phyloP scores from a whole-genome alignment of 2,113 vertebrate genomes.

The Xenopus laevis region DNA sequence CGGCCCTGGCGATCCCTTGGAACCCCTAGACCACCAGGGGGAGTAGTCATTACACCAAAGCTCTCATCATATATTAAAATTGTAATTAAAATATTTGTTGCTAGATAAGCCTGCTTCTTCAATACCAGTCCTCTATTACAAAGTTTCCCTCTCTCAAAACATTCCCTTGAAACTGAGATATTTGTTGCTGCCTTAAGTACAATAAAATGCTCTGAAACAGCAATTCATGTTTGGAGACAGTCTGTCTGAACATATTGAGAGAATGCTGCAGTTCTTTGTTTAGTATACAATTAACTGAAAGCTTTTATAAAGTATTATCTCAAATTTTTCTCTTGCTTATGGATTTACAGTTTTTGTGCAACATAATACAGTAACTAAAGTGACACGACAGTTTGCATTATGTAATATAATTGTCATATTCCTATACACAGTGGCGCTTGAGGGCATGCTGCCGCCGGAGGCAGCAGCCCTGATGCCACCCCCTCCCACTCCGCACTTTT shows the following conservation, averaged over 20 bases:
- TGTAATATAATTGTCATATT: too few relatives aligned
- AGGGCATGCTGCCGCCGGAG: too few relatives aligned
- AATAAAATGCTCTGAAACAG: not conserved
- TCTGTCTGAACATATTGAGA: slow-evolving; percentile 11
- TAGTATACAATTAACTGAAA: slow-evolving; percentile 14
- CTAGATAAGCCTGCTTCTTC: not conserved
- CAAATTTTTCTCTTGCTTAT: slow-evolving; percentile 6
- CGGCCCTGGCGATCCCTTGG: too few relatives aligned
- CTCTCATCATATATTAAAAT: too few relatives aligned
- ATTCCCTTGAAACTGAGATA: not conserved
- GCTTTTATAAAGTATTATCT: not conserved
- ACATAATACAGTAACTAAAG: not conserved
- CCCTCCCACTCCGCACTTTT: too few relatives aligned
- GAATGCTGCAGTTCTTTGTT: slow-evolving; percentile 11
- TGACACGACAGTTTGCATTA: not conserved
- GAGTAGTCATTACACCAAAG: too few relatives aligned
- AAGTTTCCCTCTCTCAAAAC: not conserved
- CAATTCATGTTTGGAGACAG: slow-evolving; percentile 7
- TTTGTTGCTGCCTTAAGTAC: not conserved
- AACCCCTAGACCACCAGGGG: too few relatives aligned
- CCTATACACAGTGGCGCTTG: too few relatives aligned
- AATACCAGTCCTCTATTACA: not conserved
- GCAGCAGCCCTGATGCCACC: too few relatives aligned
- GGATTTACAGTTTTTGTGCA: not conserved
- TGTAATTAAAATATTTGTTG: not conserved